Evolutionary conservation across 2,888 invertebrate genomes (phyloP), one percentile per base, ranked within the genome.

Genomic region (Chymomyza caudatula): DNA sequence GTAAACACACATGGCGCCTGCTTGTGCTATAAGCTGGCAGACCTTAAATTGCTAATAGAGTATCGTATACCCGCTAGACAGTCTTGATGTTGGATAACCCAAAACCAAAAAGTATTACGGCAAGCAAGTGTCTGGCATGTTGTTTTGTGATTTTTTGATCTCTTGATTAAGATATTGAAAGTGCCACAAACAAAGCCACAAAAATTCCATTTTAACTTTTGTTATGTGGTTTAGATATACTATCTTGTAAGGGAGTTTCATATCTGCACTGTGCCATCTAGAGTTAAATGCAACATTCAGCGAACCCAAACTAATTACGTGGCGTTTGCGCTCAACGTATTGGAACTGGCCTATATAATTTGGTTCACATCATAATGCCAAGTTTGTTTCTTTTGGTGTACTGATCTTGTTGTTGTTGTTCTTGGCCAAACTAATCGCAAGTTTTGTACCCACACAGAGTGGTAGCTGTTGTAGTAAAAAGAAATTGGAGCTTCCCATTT

Each of bases 371-470:
- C 47, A 19, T 19, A 47, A 47, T 47, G 47, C 47, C 47, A 47
- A n/a, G 43, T 43, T 43, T 43, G n/a, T 4, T 43, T 0, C 1
- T 15, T 43, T 43, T 15, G 43, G 8, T 43, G n/a, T 43, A n/a
- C 43, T 43, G 43, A 11, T 5, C n/a, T n/a, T 44, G 19, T 47
- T 47, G 47, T 8, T 47, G n/a, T 47, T 47, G 47, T 15, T 47
- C 15, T 19, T 47, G 47, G 47, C 47, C 19, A 17, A n/a, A n/a
- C 29, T 37, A 37, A 37, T 37, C 29, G 29, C 29, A 17, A 19
- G 47, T 17, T 47, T 47, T 47, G 47, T 47, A 52, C 53, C 53
- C 60, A 15, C 44, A 42, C 53, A 53, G n/a, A 13, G n/a, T 17
- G 47, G n/a, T n/a, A n/a, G n/a, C n/a, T n/a, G n/a, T n/a, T n/a